Percentiles rank a stretch among this genome's conserved stretches.
Conservation (phyloP, 2,113 vertebrate species). For the Sterna hirundo region DNA sequence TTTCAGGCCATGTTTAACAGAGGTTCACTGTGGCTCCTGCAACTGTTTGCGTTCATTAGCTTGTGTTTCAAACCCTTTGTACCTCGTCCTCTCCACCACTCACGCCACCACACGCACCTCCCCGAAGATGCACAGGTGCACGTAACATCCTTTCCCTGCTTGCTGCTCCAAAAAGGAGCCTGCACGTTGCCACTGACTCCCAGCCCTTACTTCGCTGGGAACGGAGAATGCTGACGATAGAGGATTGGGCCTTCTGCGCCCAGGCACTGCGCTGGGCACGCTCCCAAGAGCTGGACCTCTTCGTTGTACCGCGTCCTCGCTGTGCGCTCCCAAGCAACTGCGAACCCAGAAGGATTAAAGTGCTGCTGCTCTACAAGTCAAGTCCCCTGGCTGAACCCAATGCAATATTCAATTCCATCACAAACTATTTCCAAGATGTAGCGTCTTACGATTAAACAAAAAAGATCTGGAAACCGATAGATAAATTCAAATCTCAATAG, state of each 20-base stretch:
- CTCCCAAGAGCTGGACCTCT: not conserved
- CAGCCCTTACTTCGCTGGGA: not conserved
- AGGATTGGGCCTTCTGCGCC: not conserved
- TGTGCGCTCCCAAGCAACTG: not conserved
- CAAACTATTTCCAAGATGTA: not conserved
- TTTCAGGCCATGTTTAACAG: not conserved
- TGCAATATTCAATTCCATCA: not conserved
- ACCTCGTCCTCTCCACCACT: not conserved
- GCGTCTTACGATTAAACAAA: not conserved
- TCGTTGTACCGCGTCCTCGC: fast-evolving
- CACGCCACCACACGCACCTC: fast-evolving
- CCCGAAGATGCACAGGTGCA: not conserved
- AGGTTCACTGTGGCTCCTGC: not conserved
- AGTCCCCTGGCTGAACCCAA: not conserved
- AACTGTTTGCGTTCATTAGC: not conserved
- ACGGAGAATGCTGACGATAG: not conserved
- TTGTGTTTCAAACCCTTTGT: not conserved
- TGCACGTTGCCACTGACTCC: not conserved
- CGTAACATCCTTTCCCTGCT: fast-evolving
- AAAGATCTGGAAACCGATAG: not conserved
- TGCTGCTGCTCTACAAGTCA: not conserved
- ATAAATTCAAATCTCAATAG: not conserved
- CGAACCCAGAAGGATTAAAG: not conserved
- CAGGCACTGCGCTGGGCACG: not conserved
- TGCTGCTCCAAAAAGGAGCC: not conserved